These are phyloP conservation scores for Melitaea cinxia DNA, from an alignment of 1,140 invertebrate species.

Conservation along the genomic window DNA sequence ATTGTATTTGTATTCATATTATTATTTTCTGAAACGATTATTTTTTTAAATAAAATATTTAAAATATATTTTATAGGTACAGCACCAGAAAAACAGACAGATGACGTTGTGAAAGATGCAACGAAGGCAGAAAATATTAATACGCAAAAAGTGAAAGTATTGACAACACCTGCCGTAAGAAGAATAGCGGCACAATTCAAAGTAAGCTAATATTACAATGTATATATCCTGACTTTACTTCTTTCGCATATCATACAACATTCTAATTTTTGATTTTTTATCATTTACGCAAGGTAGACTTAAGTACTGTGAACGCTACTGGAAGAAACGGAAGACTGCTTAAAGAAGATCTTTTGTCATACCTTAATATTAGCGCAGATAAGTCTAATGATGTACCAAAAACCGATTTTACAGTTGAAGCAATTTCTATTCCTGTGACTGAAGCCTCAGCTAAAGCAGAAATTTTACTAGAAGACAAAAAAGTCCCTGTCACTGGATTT, in stretches of 20 bases:
- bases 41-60: too few relatives aligned
- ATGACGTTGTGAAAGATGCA: constrained; percentile 13
- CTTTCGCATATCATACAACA: not conserved
- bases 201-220: constrained; percentile 69
- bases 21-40: too few relatives aligned
- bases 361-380: constrained; percentile 83
- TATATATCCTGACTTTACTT: not conserved
- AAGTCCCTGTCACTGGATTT: constrained; percentile 86
- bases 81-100: not conserved
- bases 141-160: constrained; percentile 82
- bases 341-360: constrained; percentile 96
- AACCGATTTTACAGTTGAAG: constrained; percentile 33
- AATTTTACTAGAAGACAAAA: constrained; percentile 68
- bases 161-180: constrained; percentile 97
- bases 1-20: too few relatives aligned
- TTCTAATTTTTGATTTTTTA: constrained; percentile 5
- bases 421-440: constrained; percentile 42
- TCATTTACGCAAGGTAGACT: constrained; percentile 83
- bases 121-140: constrained; percentile 24
- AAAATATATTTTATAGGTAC: constrained; percentile 25
- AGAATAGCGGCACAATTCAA: constrained; percentile 95
- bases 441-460: constrained; percentile 39
- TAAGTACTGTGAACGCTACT: constrained; percentile 89
- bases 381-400: constrained; percentile 69
- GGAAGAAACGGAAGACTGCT: constrained; percentile 96